Percentiles rank a stretch among this genome's conserved stretches.
phyloP scores from a whole-genome alignment of 92 coral and sea anemone genomes.

The Muricea muricata region DNA sequence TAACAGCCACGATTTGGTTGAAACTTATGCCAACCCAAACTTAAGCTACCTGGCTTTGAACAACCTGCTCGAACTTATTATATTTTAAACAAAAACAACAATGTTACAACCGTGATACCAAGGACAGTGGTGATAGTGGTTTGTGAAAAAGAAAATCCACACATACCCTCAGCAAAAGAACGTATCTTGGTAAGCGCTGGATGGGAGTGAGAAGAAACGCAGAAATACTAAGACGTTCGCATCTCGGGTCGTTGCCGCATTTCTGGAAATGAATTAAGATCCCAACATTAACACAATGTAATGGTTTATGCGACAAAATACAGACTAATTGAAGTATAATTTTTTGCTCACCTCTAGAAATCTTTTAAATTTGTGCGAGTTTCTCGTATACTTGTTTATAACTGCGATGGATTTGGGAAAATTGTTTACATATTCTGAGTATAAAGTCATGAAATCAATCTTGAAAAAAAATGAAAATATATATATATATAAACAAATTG shows the following conservation, averaged over 20 bases:
- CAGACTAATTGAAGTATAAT: background rate
- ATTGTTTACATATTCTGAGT: slow-evolving; percentile 94
- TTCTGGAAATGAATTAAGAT: slow-evolving; percentile 46
- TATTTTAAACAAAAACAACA: no score
- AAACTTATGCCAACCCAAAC: no score
- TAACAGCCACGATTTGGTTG: no score
- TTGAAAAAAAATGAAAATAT: slow-evolving; percentile 31
- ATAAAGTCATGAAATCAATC: slow-evolving; percentile 91
- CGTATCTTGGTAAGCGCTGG: slow-evolving; percentile 95
- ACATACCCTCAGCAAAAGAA: slow-evolving; percentile 89
- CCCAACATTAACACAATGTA: background rate
- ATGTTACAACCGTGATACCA: no score
- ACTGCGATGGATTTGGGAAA: slow-evolving; percentile 95
- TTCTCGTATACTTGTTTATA: slow-evolving; percentile 84
- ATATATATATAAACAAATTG: background rate
- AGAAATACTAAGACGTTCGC: slow-evolving; percentile 86
- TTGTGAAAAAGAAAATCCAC: no score
- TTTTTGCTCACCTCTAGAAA: slow-evolving; percentile 74
- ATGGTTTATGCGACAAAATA: background rate
- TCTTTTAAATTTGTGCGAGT: slow-evolving; percentile 88
- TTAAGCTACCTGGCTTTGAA: no score
- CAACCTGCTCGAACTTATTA: no score
- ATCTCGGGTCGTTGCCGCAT: slow-evolving; percentile 80
- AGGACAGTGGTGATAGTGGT: no score
- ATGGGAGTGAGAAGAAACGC: slow-evolving; percentile 96